A percentile compares a stretch with the other conserved stretches of the same genome.
Conservation (phyloP, 1,140 invertebrate genomes). For the Frieseomelitta varia region DNA sequence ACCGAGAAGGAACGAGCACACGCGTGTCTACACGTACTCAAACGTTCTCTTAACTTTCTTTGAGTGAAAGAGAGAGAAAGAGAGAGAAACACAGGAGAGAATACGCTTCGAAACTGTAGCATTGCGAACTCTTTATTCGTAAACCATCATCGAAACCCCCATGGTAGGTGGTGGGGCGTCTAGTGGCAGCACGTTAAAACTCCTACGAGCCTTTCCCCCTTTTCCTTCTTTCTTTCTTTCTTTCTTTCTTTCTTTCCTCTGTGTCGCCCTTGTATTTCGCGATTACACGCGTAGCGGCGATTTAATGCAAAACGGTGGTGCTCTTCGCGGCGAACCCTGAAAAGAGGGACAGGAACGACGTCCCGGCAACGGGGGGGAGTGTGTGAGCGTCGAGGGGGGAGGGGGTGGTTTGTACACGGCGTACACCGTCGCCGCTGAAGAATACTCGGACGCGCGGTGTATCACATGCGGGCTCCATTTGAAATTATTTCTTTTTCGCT, state of each 20-base stretch:
- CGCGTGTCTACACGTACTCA: background rate
- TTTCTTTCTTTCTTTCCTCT: constrained; percentile 8
- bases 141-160: constrained; percentile 36
- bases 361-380: background rate
- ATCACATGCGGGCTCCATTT: constrained; percentile 72
- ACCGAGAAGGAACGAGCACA: background rate
- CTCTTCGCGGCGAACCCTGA: constrained; percentile 52
- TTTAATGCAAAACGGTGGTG: constrained; percentile 63
- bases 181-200: constrained; percentile 33
- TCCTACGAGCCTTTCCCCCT: constrained; percentile 23
- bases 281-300: constrained; percentile 62
- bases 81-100: too few species aligned
- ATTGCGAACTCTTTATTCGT: constrained; percentile 37
- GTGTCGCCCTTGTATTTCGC: constrained; percentile 39
- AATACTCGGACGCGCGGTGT: constrained; percentile 56
- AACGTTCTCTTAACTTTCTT: constrained; percentile 26
- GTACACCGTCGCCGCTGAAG: constrained; percentile 37
- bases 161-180: background rate
- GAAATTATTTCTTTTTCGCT: constrained; percentile 71
- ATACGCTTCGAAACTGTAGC: background rate
- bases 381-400: too few species aligned
- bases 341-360: constrained; percentile 53
- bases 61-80: background rate
- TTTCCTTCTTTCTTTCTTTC: background rate
- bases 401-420: constrained; percentile 8